Base-by-base conservation (phyloP, 2,888 invertebrate species). In the Ceriagrion tenellum region DNA sequence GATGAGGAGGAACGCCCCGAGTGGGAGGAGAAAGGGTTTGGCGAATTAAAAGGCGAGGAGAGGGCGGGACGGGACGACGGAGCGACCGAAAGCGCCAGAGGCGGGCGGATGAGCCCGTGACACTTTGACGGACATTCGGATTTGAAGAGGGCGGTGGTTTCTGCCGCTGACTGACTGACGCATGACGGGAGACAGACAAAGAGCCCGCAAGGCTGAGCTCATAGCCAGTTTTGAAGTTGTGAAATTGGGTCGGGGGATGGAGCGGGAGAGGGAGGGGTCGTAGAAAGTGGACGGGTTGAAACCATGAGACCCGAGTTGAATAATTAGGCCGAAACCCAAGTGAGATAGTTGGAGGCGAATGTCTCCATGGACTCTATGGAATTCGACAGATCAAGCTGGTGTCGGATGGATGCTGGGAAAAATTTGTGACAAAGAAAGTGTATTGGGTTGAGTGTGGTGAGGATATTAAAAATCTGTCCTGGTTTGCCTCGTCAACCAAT, bases 221-320 rank as follows among this genome's bases (percentile, higher is more conserved):
- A 10, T n/a, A 13, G 35, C 30, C 35, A 81, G 81, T 81, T 81
- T 81, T 30, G 81, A 81, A 81, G 81, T 81, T 81, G 30, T 35
- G 81, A 81, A 81, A 81, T 35, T 30, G 81, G 81, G 81, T 81
- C 81, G 81, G 81, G 81, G 30, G 59, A 12, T 16, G 16, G 12
- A 2, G 20, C 8, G 13, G 35, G 30, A 30, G 74, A 13, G 30
- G 74, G 74, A 12, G 74, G 30, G 30, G 8, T 81, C 16, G 81
- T 81, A 81, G 81, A 81, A 81, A 81, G 81, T 81, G n/a, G 81
- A 81, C 4, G 35, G 10, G 81, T 81, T 81, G 81, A 81, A 81
- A 35, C 81, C 81, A 81, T 81, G 35, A 16, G 81, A 35, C 30
- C n/a, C 30, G n/a, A 26, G 30, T 81, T 35, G 35, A 81, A 81